Evolutionary conservation across 2,888 invertebrate genomes (phyloP).

Genomic region (Ophioninae sp.): DNA sequence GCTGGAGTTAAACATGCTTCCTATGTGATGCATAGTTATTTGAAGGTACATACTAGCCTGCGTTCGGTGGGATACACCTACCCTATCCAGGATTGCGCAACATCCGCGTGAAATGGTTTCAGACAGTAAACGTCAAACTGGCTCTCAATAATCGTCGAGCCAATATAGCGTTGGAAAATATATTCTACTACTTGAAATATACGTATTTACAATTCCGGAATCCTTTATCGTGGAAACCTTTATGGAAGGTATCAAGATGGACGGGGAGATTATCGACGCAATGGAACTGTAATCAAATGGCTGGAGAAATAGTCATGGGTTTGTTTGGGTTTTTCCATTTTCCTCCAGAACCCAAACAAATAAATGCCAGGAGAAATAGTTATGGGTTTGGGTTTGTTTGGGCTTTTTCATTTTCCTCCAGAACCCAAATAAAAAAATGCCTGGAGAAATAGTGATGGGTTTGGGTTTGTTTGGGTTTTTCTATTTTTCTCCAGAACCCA

Average conservation of each 20-base stretch:
- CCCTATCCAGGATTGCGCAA: slow-evolving; percentile 48
- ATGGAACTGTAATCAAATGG: neutral
- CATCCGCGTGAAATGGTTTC: slow-evolving; percentile 34
- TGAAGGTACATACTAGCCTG: slow-evolving; percentile 20
- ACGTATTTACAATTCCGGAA: neutral
- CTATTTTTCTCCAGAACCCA: too few relatives aligned
- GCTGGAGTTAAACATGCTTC: slow-evolving; percentile 16
- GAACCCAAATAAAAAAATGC: too few relatives aligned
- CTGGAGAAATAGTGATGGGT: too few relatives aligned
- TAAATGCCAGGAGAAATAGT: too few relatives aligned
- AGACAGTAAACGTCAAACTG: slow-evolving; percentile 29
- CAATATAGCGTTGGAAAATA: slow-evolving; percentile 16
- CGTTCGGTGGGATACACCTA: slow-evolving; percentile 2
- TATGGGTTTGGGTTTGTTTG: too few relatives aligned
- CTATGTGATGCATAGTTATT: slow-evolving; percentile 39
- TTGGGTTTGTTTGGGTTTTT: too few relatives aligned
- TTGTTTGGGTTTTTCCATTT: too few relatives aligned
- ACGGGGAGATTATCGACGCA: neutral
- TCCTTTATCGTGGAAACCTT: neutral
- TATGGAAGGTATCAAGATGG: neutral
- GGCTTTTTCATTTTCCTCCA: too few relatives aligned
- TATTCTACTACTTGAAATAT: slow-evolving; percentile 9
- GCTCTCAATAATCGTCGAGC: slow-evolving; percentile 32
- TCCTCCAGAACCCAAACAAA: too few relatives aligned
- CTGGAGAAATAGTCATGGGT: too few relatives aligned